Conservation (phyloP, 2,888 invertebrate species). For the Agonum fuliginosum region DNA sequence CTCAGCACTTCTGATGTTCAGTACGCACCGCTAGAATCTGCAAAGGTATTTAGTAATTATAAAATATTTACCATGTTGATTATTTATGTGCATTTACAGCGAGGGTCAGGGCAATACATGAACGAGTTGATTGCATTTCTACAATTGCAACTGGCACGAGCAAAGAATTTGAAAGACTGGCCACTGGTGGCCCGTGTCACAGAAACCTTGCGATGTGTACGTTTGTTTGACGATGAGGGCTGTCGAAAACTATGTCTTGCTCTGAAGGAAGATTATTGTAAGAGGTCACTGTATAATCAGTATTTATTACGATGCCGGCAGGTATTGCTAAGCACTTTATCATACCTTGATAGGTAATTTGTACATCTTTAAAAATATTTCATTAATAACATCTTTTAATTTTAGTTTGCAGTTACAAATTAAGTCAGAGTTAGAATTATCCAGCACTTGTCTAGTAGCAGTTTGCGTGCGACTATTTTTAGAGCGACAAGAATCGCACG, state of each 20-base stretch:
- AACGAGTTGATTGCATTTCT: constrained; percentile 79
- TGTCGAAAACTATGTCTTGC: constrained; percentile 84
- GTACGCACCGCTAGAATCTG: constrained; percentile 71
- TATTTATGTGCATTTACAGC: constrained; percentile 60
- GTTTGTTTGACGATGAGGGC: constrained; percentile 81
- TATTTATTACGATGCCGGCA: constrained; percentile 89
- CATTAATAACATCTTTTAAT: constrained; percentile 54
- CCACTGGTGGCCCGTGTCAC: constrained; percentile 86
- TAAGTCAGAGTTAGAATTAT: constrained; percentile 82
- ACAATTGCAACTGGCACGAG: constrained; percentile 86
- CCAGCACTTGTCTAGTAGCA: constrained; percentile 83
- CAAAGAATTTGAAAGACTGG: constrained; percentile 86
- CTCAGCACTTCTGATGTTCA: constrained; percentile 91
- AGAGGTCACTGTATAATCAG: constrained; percentile 86
- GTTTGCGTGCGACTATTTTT: constrained; percentile 88
- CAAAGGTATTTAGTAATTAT: constrained; percentile 43
- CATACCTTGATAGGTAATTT: constrained; percentile 81
- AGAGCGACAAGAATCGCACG: constrained; percentile 83
- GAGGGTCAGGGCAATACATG: constrained; percentile 65
- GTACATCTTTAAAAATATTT: constrained; percentile 30
- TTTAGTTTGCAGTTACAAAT: constrained; percentile 77
- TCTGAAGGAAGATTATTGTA: constrained; percentile 84
- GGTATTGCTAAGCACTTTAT: constrained; percentile 83
- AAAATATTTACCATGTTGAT: constrained; percentile 52
- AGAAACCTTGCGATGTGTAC: constrained; percentile 87